Conservation (phyloP, 2,113 vertebrate genomes). For the Corythornis cristatus region DNA sequence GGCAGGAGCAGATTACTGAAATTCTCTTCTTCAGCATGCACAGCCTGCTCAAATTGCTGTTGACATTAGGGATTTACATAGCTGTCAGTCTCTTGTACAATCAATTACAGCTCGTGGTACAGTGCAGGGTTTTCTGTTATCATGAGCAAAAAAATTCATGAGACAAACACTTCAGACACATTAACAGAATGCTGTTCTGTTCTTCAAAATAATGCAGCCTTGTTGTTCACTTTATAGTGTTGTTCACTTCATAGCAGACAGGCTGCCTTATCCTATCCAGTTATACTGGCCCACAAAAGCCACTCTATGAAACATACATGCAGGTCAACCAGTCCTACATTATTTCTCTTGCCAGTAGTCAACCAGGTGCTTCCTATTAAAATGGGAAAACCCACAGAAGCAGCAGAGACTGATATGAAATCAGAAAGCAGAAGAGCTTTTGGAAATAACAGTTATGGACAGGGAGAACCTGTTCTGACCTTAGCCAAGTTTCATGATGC, state of each 20-base stretch:
- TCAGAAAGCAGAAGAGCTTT: neutral
- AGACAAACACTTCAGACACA: neutral
- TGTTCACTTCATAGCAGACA: neutral
- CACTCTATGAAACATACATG: neutral
- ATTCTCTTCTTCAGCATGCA: constrained; percentile 34
- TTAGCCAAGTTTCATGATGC: neutral
- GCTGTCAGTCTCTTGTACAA: constrained; percentile 36
- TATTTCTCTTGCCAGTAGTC: neutral
- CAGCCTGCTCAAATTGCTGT: neutral
- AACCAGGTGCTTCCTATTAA: neutral
- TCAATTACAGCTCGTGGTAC: neutral
- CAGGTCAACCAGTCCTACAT: neutral
- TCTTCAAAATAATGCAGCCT: neutral
- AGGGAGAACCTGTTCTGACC: neutral
- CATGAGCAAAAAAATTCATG: neutral
- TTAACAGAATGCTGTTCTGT: neutral
- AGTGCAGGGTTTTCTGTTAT: neutral
- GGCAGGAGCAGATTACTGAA: constrained; percentile 30
- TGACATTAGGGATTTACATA: constrained; percentile 32
- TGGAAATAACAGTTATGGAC: neutral
- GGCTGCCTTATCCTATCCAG: neutral
- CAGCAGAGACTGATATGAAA: neutral
- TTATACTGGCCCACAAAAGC: neutral
- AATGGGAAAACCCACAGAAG: neutral
- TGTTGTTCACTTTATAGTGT: neutral